These are phyloP conservation scores for Biston stratarius DNA, from an alignment of 2,888 invertebrate species.

Conservation along the genomic window DNA sequence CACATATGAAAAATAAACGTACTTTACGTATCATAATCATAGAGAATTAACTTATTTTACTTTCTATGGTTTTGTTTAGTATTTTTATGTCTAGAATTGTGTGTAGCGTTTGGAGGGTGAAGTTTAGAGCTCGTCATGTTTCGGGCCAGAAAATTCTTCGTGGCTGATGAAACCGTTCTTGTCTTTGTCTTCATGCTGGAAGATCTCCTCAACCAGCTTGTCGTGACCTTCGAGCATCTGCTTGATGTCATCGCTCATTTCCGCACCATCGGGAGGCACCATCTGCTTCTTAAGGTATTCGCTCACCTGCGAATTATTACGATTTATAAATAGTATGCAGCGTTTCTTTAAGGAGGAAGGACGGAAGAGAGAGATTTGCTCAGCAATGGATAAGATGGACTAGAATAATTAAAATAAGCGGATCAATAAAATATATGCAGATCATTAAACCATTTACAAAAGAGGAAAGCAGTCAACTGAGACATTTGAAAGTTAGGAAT, in stretches of 20 bases:
- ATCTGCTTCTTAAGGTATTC: conserved; percentile 97
- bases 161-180: conserved; percentile 98
- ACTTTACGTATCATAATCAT: no score
- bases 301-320: conserved; percentile 89
- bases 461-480: no score
- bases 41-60: no score
- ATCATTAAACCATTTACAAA: no score
- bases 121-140: conserved; percentile 97
- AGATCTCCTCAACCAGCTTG: conserved; percentile 97
- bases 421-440: no score
- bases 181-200: conserved; percentile 98
- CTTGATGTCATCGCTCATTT: conserved; percentile 91
- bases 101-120: background rate
- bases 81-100: background rate
- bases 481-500: no score
- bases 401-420: no score
- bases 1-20: background rate
- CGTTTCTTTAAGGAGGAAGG: no score
- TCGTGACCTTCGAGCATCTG: conserved; percentile 95
- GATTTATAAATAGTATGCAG: background rate
- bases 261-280: conserved; percentile 92
- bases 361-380: background rate
- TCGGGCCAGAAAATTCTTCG: conserved; percentile 98
- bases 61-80: background rate
- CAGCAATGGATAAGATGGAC: no score